Base-by-base conservation (phyloP, 2,797 vertebrate genomes). In the Paguma larvata region DNA sequence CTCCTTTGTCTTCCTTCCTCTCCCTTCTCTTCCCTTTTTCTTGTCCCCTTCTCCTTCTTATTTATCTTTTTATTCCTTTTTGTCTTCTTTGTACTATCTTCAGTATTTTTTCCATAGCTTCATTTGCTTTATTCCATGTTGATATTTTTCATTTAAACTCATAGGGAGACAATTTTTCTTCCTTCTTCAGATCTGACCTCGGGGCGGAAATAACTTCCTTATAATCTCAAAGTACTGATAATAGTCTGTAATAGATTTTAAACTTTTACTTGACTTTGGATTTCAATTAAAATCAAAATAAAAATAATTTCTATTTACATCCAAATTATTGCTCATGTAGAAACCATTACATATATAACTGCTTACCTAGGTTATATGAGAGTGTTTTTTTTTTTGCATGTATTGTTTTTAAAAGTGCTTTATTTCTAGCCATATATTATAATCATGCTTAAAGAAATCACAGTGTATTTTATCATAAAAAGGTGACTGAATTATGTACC, bases 391-490 rank as follows among this genome's bases (percentile, higher is more conserved):
- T 88, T 90, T 80, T 85, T 68, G 65, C 23, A 19, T 38, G 65
- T 65, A 46, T 56, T 53, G 38, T 93, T 67, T 89, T 79, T 95
- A 41, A 89, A 91, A 73, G 53, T 3, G 14, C 82, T 67, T 85
- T 27, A 34, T 32, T 91, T 63, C 30, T 70, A 21, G 30, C 5
- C 14, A 4, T 21, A 73, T 32, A 30, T 72, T 84, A 16, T 32
- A 44, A 51, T 21, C 0, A 6, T 44, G 18, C 9, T 34, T 53
- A 21, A 84, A 77, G 53, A 93, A 72, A 65, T 68, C 10, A 25
- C 2, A 13, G 3, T 32, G 13, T 34, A 46, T 75, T 78, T 79
- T 38, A 80, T 67, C 87, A 87, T 51, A 32, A 77, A 92, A 75
- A 48, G 77, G 4, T 30, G 30, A 16, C 13, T 83, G 25, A 34